Evolutionary conservation across 2,797 vertebrate species (phyloP).

Genomic region (Rhinogobio ventralis): DNA sequence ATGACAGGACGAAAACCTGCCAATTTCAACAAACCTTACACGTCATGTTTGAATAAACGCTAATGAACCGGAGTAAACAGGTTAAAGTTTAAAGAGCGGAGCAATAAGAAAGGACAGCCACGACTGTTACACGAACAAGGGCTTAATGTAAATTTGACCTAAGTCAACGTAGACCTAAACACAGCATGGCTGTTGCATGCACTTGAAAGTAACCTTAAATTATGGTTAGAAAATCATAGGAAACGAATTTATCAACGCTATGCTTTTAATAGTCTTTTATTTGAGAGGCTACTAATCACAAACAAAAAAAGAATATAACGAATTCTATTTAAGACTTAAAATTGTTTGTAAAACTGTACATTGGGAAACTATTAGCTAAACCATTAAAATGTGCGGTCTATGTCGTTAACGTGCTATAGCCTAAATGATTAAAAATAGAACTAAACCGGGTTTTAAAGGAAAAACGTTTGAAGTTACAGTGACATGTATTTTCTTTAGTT

Average conservation of each 20-base stretch:
- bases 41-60: background rate
- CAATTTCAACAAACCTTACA: constrained; percentile 27
- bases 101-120: background rate
- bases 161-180: background rate
- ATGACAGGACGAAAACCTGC: constrained; percentile 14
- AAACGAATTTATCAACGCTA: background rate
- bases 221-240: background rate
- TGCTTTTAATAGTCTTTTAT: background rate
- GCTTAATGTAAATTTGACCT: background rate
- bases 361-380: background rate
- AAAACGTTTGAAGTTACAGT: background rate
- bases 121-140: background rate
- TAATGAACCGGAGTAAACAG: background rate
- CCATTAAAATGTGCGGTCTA: background rate
- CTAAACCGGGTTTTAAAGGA: background rate
- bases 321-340: background rate
- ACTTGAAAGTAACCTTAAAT: background rate
- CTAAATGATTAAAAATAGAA: background rate
- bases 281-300: background rate
- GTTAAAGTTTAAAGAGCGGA: background rate
- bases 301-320: too few species aligned
- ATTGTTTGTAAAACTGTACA: background rate
- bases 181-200: background rate
- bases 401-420: too few species aligned
- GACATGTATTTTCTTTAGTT: background rate